Evolutionary conservation across 2,888 invertebrate genomes (phyloP).

Genomic region (Thyatira batis): DNA sequence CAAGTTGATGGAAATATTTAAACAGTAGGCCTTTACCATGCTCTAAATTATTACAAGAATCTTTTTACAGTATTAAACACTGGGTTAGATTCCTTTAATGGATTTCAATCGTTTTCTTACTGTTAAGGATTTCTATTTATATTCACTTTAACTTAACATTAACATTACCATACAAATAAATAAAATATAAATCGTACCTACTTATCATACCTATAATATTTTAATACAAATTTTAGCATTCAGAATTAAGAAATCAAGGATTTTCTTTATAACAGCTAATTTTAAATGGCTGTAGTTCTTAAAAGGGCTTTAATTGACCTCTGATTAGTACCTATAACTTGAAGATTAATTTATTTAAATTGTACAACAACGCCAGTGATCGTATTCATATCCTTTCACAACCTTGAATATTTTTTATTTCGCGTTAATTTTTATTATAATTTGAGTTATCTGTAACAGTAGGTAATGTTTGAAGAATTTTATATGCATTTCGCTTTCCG

Average conservation of each 20-base stretch:
- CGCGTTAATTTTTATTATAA: slow-evolving; percentile 5
- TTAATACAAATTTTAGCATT: no score
- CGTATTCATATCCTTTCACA: slow-evolving; percentile 20
- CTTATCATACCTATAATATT: no score
- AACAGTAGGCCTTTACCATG: no score
- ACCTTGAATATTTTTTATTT: slow-evolving; percentile 27
- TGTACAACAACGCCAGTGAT: slow-evolving; percentile 16
- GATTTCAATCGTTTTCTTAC: no score
- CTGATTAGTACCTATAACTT: slow-evolving; percentile 2
- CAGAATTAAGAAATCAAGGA: not conserved
- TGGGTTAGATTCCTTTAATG: no score
- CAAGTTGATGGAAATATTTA: no score
- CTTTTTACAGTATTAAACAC: no score
- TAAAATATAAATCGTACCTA: no score
- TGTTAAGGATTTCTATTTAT: no score
- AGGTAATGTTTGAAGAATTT: slow-evolving; percentile 15
- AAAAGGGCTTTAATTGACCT: slow-evolving; percentile 1
- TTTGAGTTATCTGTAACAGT: slow-evolving; percentile 12
- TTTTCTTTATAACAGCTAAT: not conserved
- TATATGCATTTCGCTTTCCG: slow-evolving; percentile 30
- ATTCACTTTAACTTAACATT: no score
- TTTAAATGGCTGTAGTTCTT: not conserved
- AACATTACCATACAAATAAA: no score
- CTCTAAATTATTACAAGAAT: no score
- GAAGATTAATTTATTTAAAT: slow-evolving; percentile 15